These are phyloP conservation scores for Cistogaster globosa DNA, from an alignment of 2,888 invertebrate species.

Conservation along the genomic window DNA sequence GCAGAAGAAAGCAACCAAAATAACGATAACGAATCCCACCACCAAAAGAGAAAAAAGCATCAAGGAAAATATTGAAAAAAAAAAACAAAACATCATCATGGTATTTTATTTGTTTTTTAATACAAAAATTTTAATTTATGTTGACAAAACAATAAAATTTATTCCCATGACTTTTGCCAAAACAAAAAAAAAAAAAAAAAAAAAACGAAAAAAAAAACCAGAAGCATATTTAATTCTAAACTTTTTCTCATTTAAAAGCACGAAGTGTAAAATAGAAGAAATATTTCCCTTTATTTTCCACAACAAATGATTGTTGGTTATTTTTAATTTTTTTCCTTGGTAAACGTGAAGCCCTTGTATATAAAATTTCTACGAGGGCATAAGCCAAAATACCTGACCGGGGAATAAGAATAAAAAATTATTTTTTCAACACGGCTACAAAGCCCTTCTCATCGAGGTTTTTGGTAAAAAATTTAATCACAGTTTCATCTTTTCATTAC, in stretches of 20 bases:
- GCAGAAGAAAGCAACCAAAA: not conserved
- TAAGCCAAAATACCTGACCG: no score
- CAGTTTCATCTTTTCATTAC: no score
- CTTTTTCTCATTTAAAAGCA: not conserved
- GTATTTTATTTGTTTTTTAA: slow-evolving; percentile 24
- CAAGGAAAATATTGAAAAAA: slow-evolving; percentile 7
- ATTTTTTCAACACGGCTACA: no score
- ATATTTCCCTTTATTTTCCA: slow-evolving; percentile 29
- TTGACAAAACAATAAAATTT: slow-evolving; percentile 70
- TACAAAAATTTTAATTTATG: slow-evolving; percentile 67
- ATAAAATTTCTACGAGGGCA: not conserved
- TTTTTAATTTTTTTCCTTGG: not conserved
- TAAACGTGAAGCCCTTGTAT: not conserved
- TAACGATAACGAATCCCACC: slow-evolving; percentile 41
- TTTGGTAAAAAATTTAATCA: no score
- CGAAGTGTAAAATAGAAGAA: slow-evolving; percentile 7
- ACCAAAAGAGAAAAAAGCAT: not conserved
- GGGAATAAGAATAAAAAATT: no score
- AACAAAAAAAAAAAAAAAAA: not conserved
- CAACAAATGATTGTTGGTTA: slow-evolving; percentile 4
- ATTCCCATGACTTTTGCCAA: slow-evolving; percentile 61
- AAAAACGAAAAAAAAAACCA: no score
- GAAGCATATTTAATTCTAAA: not conserved
- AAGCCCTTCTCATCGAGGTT: no score
- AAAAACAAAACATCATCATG: not conserved